Conservation (phyloP, 2,113 vertebrate genomes). For the Suricata suricatta region DNA sequence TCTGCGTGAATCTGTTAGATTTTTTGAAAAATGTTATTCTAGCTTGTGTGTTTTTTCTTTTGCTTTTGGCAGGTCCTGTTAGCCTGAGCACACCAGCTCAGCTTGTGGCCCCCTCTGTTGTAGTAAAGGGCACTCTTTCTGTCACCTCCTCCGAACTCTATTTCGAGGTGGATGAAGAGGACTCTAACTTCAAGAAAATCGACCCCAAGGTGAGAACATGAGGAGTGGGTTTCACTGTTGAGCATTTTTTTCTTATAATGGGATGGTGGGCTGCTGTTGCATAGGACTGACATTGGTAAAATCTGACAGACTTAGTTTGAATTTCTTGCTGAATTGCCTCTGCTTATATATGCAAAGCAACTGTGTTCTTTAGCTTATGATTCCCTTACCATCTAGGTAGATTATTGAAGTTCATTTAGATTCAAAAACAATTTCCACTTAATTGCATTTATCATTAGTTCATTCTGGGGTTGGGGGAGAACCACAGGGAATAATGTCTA, state of each 20-base stretch:
- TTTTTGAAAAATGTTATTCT: slow-evolving; percentile 22
- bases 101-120: slow-evolving; percentile 93
- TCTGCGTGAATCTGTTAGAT: neutral
- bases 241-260: neutral
- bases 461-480: neutral
- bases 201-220: slow-evolving; percentile 95
- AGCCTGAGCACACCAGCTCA: slow-evolving; percentile 94
- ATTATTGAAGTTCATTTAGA: slow-evolving; percentile 74
- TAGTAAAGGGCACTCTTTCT: slow-evolving; percentile 95
- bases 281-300: slow-evolving; percentile 40
- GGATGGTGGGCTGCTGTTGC: neutral
- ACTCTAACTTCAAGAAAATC: slow-evolving; percentile 94
- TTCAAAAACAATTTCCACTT: slow-evolving; percentile 74
- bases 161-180: slow-evolving; percentile 99
- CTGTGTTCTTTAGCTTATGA: slow-evolving; percentile 66
- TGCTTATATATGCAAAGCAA: neutral
- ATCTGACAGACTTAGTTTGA: slow-evolving; percentile 68
- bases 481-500: slow-evolving; percentile 74
- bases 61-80: slow-evolving; percentile 91
- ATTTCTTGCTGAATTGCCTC: slow-evolving; percentile 77
- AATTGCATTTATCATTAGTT: slow-evolving; percentile 84
- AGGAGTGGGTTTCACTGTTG: neutral
- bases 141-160: slow-evolving; percentile 96
- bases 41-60: slow-evolving; percentile 63
- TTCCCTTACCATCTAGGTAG: slow-evolving; percentile 53